Evolutionary conservation across 2,113 vertebrate genomes (phyloP), one percentile per base, ranked within the genome.

Genomic region (Neotragus moschatus): DNA sequence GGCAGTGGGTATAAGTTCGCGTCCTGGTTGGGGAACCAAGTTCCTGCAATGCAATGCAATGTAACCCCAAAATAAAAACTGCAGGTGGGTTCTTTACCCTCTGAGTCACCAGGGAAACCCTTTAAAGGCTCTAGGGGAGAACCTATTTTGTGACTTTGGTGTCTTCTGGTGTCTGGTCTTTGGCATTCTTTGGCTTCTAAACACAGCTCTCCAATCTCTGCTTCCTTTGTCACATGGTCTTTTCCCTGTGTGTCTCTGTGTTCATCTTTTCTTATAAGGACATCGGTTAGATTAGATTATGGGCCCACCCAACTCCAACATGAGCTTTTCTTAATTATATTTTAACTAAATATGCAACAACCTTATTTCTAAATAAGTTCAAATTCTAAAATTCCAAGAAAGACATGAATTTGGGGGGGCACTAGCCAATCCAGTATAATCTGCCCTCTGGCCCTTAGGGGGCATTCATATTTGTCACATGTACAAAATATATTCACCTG

Each of bases 211-310:
- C 3, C 12, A 15, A 5, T 53, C 45, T 58, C 75, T 55, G n/a
- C 26, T 33, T 7, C n/a, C 13, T 33, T 28, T 58, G 51, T n/a
- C 77, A 55, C 2, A 7, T 10, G 56, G 9, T 21, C 36, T 61
- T 56, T 73, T 51, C 15, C 30, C 47, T n/a, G 28, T 15, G 2
- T 66, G 6, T 95, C 33, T 58, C 60, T 73, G 2, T 43, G 9
- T 28, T 33, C 58, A 80, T 51, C 81, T 87, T 88, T 61, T 96
- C 70, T 85, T 94, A 56, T 33, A n/a, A 91, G 56, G 39, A 79
- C 5, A 26, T 30, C 39, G 49, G n/a, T 51, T 61, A 55, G 16
- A 21, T 13, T 53, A 49, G 60, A 58, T 84, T 55, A 77, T n/a
- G 25, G 39, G 26, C 53, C 25, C 28, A 82, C 14, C 7, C 43